Conservation (phyloP, 2,888 invertebrate species). For the Synanthedon vespiformis region DNA sequence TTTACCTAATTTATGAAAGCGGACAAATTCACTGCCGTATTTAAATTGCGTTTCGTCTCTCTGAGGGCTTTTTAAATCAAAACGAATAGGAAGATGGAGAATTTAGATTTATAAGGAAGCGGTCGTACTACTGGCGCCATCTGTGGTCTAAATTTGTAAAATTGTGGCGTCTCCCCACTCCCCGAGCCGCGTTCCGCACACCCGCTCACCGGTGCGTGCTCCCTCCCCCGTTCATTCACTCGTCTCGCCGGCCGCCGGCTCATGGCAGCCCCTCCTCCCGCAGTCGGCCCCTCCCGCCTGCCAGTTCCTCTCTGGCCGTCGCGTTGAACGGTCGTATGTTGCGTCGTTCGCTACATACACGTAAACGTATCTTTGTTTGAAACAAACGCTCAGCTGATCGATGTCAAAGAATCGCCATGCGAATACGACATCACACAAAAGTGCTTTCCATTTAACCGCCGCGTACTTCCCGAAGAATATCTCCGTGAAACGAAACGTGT, state of each 20-base stretch:
- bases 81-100: too few relatives aligned
- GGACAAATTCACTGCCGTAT: constrained; percentile 13
- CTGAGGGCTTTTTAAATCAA: too few relatives aligned
- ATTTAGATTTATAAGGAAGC: too few relatives aligned
- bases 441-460: not conserved
- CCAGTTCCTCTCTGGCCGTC: constrained; percentile 50
- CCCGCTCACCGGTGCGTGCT: constrained; percentile 6
- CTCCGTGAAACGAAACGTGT: constrained; percentile 19
- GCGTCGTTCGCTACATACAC: not conserved
- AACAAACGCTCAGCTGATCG: constrained; percentile 63
- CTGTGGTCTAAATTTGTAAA: constrained; percentile 21
- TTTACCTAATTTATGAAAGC: constrained; percentile 51
- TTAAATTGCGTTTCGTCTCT: not conserved
- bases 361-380: constrained; percentile 49
- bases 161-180: constrained; percentile 9
- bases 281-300: constrained; percentile 16
- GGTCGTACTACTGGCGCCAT: constrained; percentile 31
- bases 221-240: constrained; percentile 40
- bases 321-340: constrained; percentile 15
- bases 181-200: constrained; percentile 15
- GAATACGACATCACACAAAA: constrained; percentile 10
- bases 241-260: not conserved
- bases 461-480: not conserved
- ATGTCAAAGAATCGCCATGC: constrained; percentile 33
- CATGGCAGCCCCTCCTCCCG: not conserved